Evolutionary conservation across 2,113 vertebrate genomes (phyloP), one percentile per base, ranked within the genome.

Genomic region (Perccottus glenii): DNA sequence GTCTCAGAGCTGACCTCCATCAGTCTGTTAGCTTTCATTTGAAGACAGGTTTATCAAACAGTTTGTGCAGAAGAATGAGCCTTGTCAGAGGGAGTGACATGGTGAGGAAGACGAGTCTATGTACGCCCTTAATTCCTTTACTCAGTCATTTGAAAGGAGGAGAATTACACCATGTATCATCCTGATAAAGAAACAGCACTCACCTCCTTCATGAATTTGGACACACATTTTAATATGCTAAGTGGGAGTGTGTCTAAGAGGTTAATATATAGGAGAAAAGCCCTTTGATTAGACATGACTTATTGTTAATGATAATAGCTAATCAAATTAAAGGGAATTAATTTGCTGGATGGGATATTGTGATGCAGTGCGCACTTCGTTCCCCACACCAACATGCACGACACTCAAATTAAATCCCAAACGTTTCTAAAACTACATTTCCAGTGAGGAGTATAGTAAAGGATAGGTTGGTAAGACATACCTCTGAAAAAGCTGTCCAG

Each of bases 261-360:
- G 90, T 94, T 96, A 94, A 94, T 94, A 94, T 93, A 93, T 89
- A 88, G 93, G 92, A 93, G 91, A 94, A 90, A 92, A 87, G 84
- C 87, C 84, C 86, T 91, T 87, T 85, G 80, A 88, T 80, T 93
- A 90, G 93, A 93, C 63, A 77, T 91, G 87, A 93, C 93, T 92
- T 95, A 93, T 93, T 83, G 80, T 86, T 87, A 94, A 95, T 84
- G 80, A 94, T 92, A 91, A 92, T 93, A 91, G 92, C 84, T 89
- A 93, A 94, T 92, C 91, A 92, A 95, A 95, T 95, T 93, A 94
- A 93, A 94, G 93, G 93, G 83, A 89, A 95, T 94, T 94, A 93
- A 97, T 97, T 95, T 94, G 90, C 93, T 94, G 94, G 95, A 97
- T 96, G 94, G 94, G 94, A 94, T 94, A 91, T 91, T 87, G 82